Base-by-base conservation (phyloP, 2,113 vertebrate genomes). In the Dolichotis patagonum region DNA sequence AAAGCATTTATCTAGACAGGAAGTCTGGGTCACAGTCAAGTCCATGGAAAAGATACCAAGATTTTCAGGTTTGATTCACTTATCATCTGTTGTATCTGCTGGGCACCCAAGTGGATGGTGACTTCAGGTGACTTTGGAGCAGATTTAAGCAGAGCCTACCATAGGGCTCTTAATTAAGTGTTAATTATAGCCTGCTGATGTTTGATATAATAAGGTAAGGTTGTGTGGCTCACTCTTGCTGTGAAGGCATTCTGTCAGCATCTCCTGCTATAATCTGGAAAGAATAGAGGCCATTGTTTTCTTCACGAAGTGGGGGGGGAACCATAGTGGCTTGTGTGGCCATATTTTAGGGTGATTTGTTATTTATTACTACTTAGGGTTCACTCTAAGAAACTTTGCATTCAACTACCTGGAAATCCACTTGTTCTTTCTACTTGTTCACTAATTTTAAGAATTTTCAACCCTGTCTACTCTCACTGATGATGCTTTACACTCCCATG, bases 161-260 rank as follows among this genome's bases (percentile, higher is more conserved):
- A 91, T 22, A 84, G 43, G 56, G 22, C 96, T 97, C 96, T 98
- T 98, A 97, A 97, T 96, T 96, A 98, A 96, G 95, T 97, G 90
- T 94, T 98, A 97, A 98, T 98, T 97, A 93, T 62, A 98, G 89
- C 71, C 94, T 98, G 94, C 92, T 86, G 7, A 92, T 95, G 54
- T 97, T 93, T 92, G 96, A 96, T 90, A 96, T 49, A 77, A 96
- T 95, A 95, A 97, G 96, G 96, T 92, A 89, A 97, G 97, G 97
- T 98, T 88, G 97, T 97, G 96, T 97, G 97, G 96, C 97, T 98
- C 90, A 62, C 95, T 98, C 96, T 90, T 98, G 95, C 98, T 97
- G 97, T 80, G 90, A 96, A 97, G 97, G 95, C 88, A 75, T 95
- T 98, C 97, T 98, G 97, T 98, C 96, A 85, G 84, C 41, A 14